Base-by-base conservation (phyloP, 2,797 vertebrate species). In the Anabas testudineus region DNA sequence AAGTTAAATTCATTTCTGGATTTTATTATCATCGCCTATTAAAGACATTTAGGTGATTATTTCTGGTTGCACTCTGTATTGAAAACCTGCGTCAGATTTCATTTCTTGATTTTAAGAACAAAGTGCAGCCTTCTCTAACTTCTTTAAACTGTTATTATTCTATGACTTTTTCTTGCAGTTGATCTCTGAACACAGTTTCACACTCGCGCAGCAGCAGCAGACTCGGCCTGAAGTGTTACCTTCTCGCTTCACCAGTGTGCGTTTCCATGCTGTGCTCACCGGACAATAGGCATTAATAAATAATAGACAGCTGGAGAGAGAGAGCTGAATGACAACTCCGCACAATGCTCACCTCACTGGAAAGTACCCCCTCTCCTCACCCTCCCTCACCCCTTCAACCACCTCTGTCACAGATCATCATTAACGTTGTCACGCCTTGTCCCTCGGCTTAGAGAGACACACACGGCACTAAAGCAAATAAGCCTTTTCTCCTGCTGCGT, bases 261-360 rank as follows among this genome's bases (percentile, higher is more conserved):
- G 63, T 91, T 85, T 92, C 86, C 83, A 81, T 80, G 61, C 85
- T 80, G 79, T 65, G 73, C 51, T 70, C 47, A 36, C 62, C 5
- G 65, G 53, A 91, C 85, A 90, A 88, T 82, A 46, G 71, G 2
- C 61, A 74, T 91, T 21, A 81, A 89, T 92, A 90, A 91, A 70
- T 91, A 85, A 92, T 81, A 65, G 56, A 45, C 66, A 68, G 76
- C 61, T 80, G 55, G 59, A 84, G 65, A 36, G 18, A 66, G 28
- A 64, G 28, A 73, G 28, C 68, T 79, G 69, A 85, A 82, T 75
- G 74, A 63, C 62, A 52, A 37, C 56, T 66, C 39, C 60, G 67
- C 75, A 83, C 81, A 86, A 78, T 60, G 71, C 66, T 71, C 75
- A 71, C 58, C 71, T 73, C 48, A 7, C 32, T 62, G 73, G 48